Conservation (phyloP, 2,113 vertebrate genomes). For the Alectura lathami region DNA sequence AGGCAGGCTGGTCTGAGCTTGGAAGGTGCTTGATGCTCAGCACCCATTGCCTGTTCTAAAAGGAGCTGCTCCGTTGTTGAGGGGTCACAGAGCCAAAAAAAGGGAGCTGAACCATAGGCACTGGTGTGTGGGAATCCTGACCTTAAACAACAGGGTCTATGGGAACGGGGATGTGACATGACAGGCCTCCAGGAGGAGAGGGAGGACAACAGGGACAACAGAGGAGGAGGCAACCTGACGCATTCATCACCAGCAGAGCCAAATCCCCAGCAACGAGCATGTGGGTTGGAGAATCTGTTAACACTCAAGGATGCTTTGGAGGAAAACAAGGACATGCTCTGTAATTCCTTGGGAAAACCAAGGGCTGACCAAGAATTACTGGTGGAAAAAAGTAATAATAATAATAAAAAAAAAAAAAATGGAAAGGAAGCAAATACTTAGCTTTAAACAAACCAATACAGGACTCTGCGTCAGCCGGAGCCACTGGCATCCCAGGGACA, state of each 20-base stretch:
- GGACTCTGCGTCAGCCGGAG: neutral
- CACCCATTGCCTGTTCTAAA: neutral
- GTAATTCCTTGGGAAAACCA: neutral
- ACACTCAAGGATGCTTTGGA: neutral
- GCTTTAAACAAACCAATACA: neutral
- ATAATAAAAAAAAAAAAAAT: neutral
- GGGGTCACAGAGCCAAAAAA: neutral
- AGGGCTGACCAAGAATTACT: neutral
- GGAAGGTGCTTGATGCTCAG: neutral
- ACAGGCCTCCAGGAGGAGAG: neutral
- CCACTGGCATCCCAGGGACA: accelerated
- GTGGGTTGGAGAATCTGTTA: neutral
- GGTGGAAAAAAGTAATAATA: neutral
- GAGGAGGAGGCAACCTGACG: neutral
- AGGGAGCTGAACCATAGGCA: neutral
- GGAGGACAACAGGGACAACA: neutral
- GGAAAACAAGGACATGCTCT: neutral
- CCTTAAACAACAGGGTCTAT: neutral
- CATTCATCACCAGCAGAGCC: neutral
- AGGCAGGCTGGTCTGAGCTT: neutral
- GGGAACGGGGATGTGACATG: neutral
- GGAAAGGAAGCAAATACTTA: neutral
- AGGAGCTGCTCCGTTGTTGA: neutral
- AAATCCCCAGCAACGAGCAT: neutral
- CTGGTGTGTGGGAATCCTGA: neutral